Evolutionary conservation across 1,140 invertebrate species (phyloP).

Genomic region (Bombus ignitus): DNA sequence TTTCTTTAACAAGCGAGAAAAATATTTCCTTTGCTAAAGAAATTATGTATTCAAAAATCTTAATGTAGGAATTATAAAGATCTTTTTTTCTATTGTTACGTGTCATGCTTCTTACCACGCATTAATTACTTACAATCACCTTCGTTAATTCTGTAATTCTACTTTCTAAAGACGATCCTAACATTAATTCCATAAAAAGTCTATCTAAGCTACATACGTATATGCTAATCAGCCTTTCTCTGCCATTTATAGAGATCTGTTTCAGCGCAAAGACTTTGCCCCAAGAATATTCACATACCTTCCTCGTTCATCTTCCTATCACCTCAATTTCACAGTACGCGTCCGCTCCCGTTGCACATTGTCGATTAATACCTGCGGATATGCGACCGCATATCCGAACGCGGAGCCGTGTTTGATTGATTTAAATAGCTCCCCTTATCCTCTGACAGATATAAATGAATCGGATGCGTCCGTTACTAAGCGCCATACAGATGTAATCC

Average conservation of each 20-base stretch:
- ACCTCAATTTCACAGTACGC: conserved; percentile 2
- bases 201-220: too few relatives aligned
- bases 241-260: too few relatives aligned
- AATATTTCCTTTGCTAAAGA: neutral
- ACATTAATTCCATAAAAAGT: too few relatives aligned
- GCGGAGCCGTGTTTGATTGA: conserved; percentile 75
- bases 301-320: neutral
- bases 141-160: too few relatives aligned
- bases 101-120: too few relatives aligned
- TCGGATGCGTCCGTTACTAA: conserved; percentile 71
- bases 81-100: too few relatives aligned
- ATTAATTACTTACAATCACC: too few relatives aligned
- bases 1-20: too few relatives aligned
- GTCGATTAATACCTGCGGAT: conserved; percentile 76
- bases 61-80: too few relatives aligned
- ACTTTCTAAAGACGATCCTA: too few relatives aligned
- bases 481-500: conserved; percentile 78
- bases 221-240: too few relatives aligned
- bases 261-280: neutral
- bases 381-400: conserved; percentile 65
- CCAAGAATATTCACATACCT: neutral
- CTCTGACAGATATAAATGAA: conserved; percentile 81
- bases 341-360: conserved; percentile 49
- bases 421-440: conserved; percentile 75
- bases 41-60: too few relatives aligned